Conservation (phyloP, 2,797 vertebrate species). For the Enteromius mattozi region DNA sequence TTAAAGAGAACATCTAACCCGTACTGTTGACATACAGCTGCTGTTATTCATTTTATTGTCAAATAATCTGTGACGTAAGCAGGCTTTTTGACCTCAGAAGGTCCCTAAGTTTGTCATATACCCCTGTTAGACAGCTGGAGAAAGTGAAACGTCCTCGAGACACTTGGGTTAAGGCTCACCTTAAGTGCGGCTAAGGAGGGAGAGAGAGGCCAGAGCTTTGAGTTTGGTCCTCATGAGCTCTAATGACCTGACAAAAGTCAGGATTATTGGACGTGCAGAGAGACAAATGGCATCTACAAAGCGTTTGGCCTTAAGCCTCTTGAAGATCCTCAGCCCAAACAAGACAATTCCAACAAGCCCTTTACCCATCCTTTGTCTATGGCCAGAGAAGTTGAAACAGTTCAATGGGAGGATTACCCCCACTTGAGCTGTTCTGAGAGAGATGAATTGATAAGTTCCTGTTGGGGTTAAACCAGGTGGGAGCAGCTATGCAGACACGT, state of each 20-base stretch:
- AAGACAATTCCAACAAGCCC: constrained; percentile 84
- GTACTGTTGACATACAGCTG: constrained; percentile 22
- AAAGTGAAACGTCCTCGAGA: constrained; percentile 51
- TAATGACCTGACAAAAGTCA: constrained; percentile 84
- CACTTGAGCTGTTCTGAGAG: constrained; percentile 86
- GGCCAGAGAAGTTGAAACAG: constrained; percentile 83
- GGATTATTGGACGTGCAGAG: constrained; percentile 85
- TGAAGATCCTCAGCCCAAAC: constrained; percentile 88
- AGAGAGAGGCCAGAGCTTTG: constrained; percentile 50
- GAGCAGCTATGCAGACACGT: constrained; percentile 71
- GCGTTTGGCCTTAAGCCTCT: constrained; percentile 85
- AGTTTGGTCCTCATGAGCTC: constrained; percentile 61
- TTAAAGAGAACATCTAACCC: constrained; percentile 61
- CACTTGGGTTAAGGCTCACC: constrained; percentile 54
- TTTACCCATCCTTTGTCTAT: constrained; percentile 87
- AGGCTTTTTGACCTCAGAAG: constrained; percentile 3
- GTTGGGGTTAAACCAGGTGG: constrained; percentile 83
- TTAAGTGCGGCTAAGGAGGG: constrained; percentile 58
- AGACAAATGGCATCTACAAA: constrained; percentile 81
- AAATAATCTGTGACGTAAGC: constrained; percentile 11
- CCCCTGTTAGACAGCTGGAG: constrained; percentile 46
- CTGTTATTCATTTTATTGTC: not conserved
- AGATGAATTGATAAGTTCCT: constrained; percentile 95
- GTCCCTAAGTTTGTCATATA: constrained; percentile 12
- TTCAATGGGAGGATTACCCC: constrained; percentile 91